Evolutionary conservation across 2,888 invertebrate species (phyloP).

Genomic region (Agriopis leucophaearia): DNA sequence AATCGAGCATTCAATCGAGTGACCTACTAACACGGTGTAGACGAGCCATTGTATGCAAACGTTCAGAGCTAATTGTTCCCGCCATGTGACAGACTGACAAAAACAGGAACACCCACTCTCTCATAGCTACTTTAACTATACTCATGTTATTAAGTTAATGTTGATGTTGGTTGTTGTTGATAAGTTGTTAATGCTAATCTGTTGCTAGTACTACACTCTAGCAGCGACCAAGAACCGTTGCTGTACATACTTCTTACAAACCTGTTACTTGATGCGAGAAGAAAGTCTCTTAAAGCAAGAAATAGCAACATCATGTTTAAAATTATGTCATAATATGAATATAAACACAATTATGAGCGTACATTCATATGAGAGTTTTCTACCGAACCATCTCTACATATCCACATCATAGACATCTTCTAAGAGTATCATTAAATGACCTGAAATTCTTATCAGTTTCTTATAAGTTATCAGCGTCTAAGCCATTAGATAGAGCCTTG

Average conservation of each 20-base stretch:
- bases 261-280: background rate
- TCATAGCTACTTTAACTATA: constrained; percentile 25
- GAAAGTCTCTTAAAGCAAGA: background rate
- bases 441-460: constrained; percentile 34
- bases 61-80: constrained; percentile 63
- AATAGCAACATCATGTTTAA: background rate
- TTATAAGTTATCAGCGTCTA: constrained; percentile 32
- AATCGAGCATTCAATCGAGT: constrained; percentile 62
- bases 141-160: constrained; percentile 17
- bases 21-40: constrained; percentile 62
- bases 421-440: constrained; percentile 11
- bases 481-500: constrained; percentile 16
- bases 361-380: too few species aligned
- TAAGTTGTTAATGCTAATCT: constrained; percentile 32
- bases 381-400: too few species aligned
- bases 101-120: constrained; percentile 51
- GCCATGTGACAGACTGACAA: constrained; percentile 47
- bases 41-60: constrained; percentile 75
- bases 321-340: too few species aligned
- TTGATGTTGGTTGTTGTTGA: too few species aligned
- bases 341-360: too few species aligned
- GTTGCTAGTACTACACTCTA: constrained; percentile 27
- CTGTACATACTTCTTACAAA: background rate
- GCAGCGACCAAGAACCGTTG: constrained; percentile 14
- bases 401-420: background rate